Evolutionary conservation across 2,888 invertebrate genomes (phyloP), one percentile per base, ranked within the genome.

Genomic region (Bugula neritina): DNA sequence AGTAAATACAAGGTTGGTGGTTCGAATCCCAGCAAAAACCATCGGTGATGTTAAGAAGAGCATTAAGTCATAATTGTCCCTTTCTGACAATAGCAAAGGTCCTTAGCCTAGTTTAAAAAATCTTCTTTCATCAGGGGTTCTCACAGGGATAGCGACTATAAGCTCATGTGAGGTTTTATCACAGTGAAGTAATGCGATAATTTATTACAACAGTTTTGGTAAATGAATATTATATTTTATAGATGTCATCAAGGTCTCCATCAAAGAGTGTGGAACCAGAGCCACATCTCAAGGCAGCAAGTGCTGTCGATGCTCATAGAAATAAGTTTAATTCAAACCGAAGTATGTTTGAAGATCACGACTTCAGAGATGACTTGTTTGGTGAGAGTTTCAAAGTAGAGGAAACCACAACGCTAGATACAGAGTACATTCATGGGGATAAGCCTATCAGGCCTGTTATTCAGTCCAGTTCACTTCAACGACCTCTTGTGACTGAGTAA

Each of bases 401-500:
- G 31, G 63, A 63, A 34, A 63, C 63, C 2, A 63, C 27, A n/a
- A 63, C 63, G 13, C 27, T 63, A 31, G 63, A 63, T 13, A 63
- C 63, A 27, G 63, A 63, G 5, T 63, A 63, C 63, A 31, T 63
- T 13, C 63, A 27, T 10, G 31, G 63, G 5, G 63, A 63, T 10
- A 13, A 2, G 10, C 29, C 27, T 31, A 2, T 13, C 31, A 63
- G 63, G n/a, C 63, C 63, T 2, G 63, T 63, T 31, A 63, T 63
- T 25, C 63, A 63, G 31, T 63, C 63, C 63, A 63, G 63, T 34
- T 29, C 63, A 63, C n/a, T n/a, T n/a, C n/a, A n/a, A n/a, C n/a
- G n/a, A n/a, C 43, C 43, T 43, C 43, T 43, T 5, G 43, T 43
- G 10, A 43, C 43, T 43, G 23, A 57, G 57, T 23, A 25, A 57